These are phyloP conservation scores for Halictus rubicundus DNA, from an alignment of 1,140 invertebrate genomes.

Conservation along the genomic window DNA sequence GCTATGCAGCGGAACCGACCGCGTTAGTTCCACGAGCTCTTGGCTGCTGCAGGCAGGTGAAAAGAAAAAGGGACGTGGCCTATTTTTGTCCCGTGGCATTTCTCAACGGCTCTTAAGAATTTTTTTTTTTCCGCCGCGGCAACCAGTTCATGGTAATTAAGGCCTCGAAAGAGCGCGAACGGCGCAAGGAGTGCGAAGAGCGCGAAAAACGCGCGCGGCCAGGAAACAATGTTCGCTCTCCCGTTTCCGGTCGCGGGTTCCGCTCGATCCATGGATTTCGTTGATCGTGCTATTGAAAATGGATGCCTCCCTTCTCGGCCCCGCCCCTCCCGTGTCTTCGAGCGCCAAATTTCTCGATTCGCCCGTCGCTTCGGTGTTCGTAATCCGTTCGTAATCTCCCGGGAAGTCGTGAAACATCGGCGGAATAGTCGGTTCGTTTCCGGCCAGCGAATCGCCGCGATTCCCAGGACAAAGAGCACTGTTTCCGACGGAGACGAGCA, in stretches of 20 bases:
- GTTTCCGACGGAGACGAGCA: background rate
- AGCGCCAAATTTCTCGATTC: background rate
- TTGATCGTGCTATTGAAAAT: slow-evolving; percentile 12
- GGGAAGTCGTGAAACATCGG: background rate
- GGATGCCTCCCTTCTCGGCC: too few species aligned
- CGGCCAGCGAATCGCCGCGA: background rate
- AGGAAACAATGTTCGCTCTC: slow-evolving; percentile 47
- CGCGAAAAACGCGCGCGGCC: slow-evolving; percentile 23
- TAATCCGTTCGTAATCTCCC: background rate
- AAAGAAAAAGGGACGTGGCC: slow-evolving; percentile 45
- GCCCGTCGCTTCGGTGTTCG: background rate
- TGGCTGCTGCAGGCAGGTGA: slow-evolving; percentile 30
- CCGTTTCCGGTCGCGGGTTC: slow-evolving; percentile 15
- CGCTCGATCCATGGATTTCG: slow-evolving; percentile 1
- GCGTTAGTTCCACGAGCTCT: slow-evolving; percentile 33
- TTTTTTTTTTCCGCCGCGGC: slow-evolving; percentile 33
- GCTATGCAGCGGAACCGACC: slow-evolving; percentile 21
- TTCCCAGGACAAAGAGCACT: slow-evolving; percentile 5
- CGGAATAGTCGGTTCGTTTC: background rate
- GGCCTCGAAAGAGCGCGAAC: slow-evolving; percentile 25
- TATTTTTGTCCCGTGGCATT: slow-evolving; percentile 50
- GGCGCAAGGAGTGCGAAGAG: too few species aligned
- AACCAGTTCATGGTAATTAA: slow-evolving; percentile 52
- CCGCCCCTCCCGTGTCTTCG: too few species aligned
- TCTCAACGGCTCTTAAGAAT: slow-evolving; percentile 56